Conservation (phyloP, 2,797 vertebrate genomes). For the Melanogrammus aeglefinus region DNA sequence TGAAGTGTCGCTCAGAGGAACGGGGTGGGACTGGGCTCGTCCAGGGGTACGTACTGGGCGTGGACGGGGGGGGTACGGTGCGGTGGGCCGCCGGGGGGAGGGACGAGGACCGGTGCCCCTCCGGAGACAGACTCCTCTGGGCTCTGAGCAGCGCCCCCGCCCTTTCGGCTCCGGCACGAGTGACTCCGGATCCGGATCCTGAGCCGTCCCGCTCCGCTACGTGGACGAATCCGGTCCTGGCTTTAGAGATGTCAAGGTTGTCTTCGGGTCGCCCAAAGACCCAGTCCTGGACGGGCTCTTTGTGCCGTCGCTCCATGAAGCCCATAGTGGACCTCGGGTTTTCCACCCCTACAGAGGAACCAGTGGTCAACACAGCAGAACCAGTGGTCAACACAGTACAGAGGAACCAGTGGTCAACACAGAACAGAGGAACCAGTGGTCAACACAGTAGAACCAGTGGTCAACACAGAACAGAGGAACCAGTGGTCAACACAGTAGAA, state of each 20-base stretch:
- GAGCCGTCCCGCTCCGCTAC: constrained; percentile 13
- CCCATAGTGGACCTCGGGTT: constrained; percentile 73
- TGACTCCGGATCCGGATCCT: constrained; percentile 26
- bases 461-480: no score
- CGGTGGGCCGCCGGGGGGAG: constrained; percentile 85
- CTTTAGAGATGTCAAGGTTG: background rate
- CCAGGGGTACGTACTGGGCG: constrained; percentile 77
- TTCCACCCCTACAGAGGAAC: constrained; percentile 66
- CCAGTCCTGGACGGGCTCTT: constrained; percentile 48
- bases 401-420: constrained; percentile 8
- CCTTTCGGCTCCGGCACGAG: constrained; percentile 14
- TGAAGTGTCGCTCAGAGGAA: background rate
- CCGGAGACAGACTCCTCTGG: constrained; percentile 80
- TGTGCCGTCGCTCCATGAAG: constrained; percentile 70
- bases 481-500: no score
- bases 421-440: constrained; percentile 15
- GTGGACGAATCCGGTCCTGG: background rate
- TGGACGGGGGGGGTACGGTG: constrained; percentile 51
- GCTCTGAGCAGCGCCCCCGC: constrained; percentile 56
- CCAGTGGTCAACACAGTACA: background rate
- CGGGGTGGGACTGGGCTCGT: background rate
- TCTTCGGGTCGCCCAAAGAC: background rate
- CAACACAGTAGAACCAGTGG: no score
- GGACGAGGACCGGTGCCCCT: constrained; percentile 87
- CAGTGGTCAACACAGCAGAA: constrained; percentile 7